A percentile compares a stretch with the other conserved stretches of the same genome.
These are phyloP conservation scores for Sinocyclocheilus rhinocerous DNA, from an alignment of 2,113 vertebrate genomes.

Conservation along the genomic window DNA sequence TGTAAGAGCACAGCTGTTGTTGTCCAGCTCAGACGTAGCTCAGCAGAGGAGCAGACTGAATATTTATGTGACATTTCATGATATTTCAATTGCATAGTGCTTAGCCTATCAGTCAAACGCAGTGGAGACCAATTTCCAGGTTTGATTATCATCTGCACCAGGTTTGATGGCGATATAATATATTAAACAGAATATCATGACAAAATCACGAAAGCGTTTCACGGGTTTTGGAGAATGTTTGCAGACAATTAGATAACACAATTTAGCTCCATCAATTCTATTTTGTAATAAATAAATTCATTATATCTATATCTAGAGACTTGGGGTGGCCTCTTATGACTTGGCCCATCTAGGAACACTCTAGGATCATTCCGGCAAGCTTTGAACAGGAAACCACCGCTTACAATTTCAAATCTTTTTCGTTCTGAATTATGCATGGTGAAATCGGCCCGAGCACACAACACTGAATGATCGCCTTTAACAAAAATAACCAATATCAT, in stretches of 20 bases:
- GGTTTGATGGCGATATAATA: conserved; percentile 34
- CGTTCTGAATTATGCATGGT: not conserved
- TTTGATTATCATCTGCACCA: conserved; percentile 50
- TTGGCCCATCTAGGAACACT: not conserved
- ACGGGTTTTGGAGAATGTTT: not conserved
- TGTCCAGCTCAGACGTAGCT: conserved; percentile 60
- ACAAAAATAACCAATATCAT: not conserved
- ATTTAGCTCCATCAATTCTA: not conserved
- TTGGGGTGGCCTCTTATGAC: not conserved
- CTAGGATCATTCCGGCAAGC: not conserved
- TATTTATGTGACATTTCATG: conserved; percentile 70
- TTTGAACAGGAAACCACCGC: not conserved
- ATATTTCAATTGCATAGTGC: conserved; percentile 59
- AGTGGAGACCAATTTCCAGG: conserved; percentile 41
- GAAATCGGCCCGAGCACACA: not conserved
- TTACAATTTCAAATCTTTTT: not conserved
- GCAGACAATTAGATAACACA: not conserved
- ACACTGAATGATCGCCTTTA: not conserved
- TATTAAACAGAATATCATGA: not conserved
- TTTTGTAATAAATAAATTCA: not conserved
- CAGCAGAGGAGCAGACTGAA: conserved; percentile 56
- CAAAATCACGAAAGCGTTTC: not conserved
- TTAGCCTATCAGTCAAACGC: conserved; percentile 36
- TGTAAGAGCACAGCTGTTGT: conserved; percentile 67
- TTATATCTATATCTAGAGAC: not conserved